phyloP scores from a whole-genome alignment of 2,888 invertebrate genomes.

The Latrodectus elegans region DNA sequence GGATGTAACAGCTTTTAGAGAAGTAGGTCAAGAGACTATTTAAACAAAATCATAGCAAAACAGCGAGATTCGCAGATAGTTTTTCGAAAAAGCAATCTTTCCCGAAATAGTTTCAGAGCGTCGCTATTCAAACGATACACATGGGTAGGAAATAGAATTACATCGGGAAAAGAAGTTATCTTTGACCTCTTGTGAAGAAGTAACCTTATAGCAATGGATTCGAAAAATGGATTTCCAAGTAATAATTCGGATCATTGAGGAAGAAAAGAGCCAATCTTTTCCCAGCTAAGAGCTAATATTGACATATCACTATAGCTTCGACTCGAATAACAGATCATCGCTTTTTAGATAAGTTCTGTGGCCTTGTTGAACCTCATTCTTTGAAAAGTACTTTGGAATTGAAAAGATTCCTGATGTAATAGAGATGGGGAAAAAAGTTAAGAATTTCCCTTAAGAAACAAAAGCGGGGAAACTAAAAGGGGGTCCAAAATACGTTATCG shows the following conservation, averaged over 20 bases:
- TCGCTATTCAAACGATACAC: no score
- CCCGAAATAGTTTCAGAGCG: no score
- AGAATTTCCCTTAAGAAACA: constrained; percentile 12
- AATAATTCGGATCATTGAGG: neutral
- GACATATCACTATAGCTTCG: constrained; percentile 40
- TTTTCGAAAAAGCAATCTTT: no score
- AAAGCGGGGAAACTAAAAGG: constrained; percentile 17
- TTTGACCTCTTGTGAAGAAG: no score
- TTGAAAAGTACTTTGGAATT: constrained; percentile 33
- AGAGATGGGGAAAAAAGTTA: constrained; percentile 22
- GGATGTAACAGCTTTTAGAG: no score
- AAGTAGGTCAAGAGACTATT: no score
- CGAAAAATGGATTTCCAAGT: no score
- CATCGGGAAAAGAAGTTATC: no score
- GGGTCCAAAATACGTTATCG: constrained; percentile 45
- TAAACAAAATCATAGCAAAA: no score
- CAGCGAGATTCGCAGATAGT: no score
- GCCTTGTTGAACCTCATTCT: constrained; percentile 38
- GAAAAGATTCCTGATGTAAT: constrained; percentile 33
- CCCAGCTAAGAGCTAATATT: constrained; percentile 33
- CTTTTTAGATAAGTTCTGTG: constrained; percentile 25
- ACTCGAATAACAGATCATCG: constrained; percentile 35
- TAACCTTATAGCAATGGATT: no score
- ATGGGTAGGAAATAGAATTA: no score
- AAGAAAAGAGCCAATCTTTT: constrained; percentile 1